Base-by-base conservation (phyloP, 2,888 invertebrate genomes). In the Agapostemon virescens region DNA sequence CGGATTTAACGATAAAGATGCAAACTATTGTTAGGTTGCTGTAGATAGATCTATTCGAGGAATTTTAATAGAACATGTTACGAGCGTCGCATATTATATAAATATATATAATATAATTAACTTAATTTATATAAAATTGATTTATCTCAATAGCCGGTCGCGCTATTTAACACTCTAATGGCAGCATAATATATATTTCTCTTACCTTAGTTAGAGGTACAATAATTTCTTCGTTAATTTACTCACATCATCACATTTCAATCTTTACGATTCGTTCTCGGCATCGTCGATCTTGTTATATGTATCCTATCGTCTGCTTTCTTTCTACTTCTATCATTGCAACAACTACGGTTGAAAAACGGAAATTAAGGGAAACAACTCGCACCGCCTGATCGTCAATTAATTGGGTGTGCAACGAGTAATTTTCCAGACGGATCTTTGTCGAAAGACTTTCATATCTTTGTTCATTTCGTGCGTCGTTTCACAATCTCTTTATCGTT, bases 11-110 rank as follows among this genome's bases (percentile, higher is more conserved):
- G 74, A 82, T 86, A 70, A 52, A 86, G 80, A 84, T 81, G 82
- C 78, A 82, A 79, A 85, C 83, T 85, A 77, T 72, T 58, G 69
- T 70, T 86, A 84, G 84, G 76, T 88, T 82, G 81, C 84, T 84
- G 86, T 88, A 88, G 89, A 86, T 89, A 88, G 89, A 82, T 87
- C 75, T 78, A 87, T 87, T 89, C 76, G 79, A 72, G 63, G 84
- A 84, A 78, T 83, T 87, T 81, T 85, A 86, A 82, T 84, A 84
- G 82, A 84, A 75, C 77, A 82, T 83, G 75, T 83, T 85, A 86
- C 84, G 74, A 83, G 78, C 82, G 78, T 87, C 84, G 42, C 42
- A 87, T 80, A 81, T 83, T 63, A 40, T 55, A 55, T 55, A 49
- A 20, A 49, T n/a, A 49, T 49, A 49, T 49, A 49, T 49, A 49